Conservation (phyloP, 2,888 invertebrate species). For the Lepidonotus clava region DNA sequence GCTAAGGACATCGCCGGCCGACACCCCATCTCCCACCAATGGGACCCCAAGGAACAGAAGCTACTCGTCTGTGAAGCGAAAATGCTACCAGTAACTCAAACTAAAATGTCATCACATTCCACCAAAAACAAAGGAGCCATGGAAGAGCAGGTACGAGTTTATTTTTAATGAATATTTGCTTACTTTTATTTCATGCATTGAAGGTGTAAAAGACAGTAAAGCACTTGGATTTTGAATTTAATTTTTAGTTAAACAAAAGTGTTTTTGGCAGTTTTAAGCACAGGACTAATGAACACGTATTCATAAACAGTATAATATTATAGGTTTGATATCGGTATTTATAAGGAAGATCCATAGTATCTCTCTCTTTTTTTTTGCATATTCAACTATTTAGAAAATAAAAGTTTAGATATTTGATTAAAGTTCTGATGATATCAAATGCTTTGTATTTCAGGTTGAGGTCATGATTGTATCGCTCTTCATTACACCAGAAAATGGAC, state of each 20-base stretch:
- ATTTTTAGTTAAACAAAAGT: no score
- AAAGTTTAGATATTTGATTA: no score
- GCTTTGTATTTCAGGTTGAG: slow-evolving; percentile 76
- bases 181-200: no score
- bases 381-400: no score
- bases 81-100: slow-evolving; percentile 77
- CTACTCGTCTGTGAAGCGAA: slow-evolving; percentile 93
- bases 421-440: no score
- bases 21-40: slow-evolving; percentile 85
- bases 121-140: not conserved
- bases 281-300: no score
- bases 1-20: slow-evolving; percentile 82
- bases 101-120: slow-evolving; percentile 61
- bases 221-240: not conserved
- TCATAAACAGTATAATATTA: no score
- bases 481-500: slow-evolving; percentile 86
- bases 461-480: slow-evolving; percentile 85
- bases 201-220: no score
- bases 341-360: no score
- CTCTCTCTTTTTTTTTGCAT: no score
- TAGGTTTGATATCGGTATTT: no score
- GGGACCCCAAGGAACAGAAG: slow-evolving; percentile 93
- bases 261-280: no score
- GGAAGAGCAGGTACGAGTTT: slow-evolving; percentile 27
- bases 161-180: not conserved